Evolutionary conservation across 2,888 invertebrate genomes (phyloP), one percentile per base, ranked within the genome.

Genomic region (Polydesmus complanatus): DNA sequence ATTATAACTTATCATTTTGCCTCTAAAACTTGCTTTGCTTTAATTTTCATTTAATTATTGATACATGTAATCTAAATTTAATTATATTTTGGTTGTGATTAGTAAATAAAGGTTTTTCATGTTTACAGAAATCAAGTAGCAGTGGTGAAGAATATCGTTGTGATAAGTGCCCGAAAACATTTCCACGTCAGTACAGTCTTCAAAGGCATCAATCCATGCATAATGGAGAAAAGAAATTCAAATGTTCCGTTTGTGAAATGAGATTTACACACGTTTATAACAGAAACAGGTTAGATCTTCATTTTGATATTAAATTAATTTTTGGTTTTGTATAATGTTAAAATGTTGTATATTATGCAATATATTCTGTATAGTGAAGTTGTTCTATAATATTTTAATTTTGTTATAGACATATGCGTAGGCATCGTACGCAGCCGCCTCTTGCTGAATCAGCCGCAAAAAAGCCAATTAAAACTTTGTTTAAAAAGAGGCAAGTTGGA

Each of bases 401-500:
- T n/a, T 5, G 23, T 53, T 53, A n/a, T 37, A 65, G 67, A 61
- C 66, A 66, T 59, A 64, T 67, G 21, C 64, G 67, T n/a, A 59
- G 64, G 2, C 67, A 67, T 54, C 62, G 61, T 26, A 56, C 52
- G 3, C 61, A 63, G 14, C 37, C 37, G 14, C 14, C 37, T 8
- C 5, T 5, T 14, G 5, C 37, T 37, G 37, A 5, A 37, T 37
- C 37, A 37, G 37, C 37, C 5, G 54, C 37, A 2, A 54, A 54
- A 18, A 60, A 60, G 27, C 69, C 71, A 1, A 68, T 70, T 23
- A 70, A 69, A 63, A 69, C 71, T 1, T 62, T 72, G 65, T 71
- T 71, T 66, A 70, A 70, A 62, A 68, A 68, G 74, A 74, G 61
- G 67, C 71, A 18, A 70, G 71, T 60, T 68, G 62, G 50, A 25